A percentile compares a stretch with the other conserved stretches of the same genome.
Evolutionary conservation across 2,797 vertebrate species (phyloP).

Genomic region (Ceyx erithaca): DNA sequence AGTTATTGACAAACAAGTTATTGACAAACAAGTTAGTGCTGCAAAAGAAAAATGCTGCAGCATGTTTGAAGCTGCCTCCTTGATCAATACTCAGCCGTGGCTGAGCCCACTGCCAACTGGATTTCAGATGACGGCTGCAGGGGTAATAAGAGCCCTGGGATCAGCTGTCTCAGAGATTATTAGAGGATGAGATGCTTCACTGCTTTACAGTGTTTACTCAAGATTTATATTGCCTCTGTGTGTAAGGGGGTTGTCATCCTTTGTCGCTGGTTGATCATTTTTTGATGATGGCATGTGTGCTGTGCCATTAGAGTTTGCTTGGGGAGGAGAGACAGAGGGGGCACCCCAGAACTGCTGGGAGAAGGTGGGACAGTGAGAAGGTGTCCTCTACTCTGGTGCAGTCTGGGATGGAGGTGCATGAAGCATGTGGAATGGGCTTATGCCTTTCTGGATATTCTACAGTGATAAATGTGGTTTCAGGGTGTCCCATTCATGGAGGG

Average conservation of each 20-base stretch:
- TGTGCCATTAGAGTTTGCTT: not conserved
- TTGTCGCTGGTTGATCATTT: not conserved
- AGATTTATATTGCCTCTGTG: slow-evolving; percentile 59
- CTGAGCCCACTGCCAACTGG: slow-evolving; percentile 29
- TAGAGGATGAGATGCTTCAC: slow-evolving; percentile 63
- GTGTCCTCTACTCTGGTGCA: not conserved
- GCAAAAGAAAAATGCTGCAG: slow-evolving; percentile 3
- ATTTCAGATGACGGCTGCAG: slow-evolving; percentile 24
- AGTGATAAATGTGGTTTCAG: not conserved
- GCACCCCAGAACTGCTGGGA: not conserved
- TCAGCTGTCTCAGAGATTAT: slow-evolving; percentile 64
- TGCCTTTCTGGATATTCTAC: not conserved
- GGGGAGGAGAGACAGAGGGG: not conserved
- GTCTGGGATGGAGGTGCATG: fast-evolving
- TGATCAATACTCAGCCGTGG: slow-evolving; percentile 61
- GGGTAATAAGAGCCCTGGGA: slow-evolving; percentile 72
- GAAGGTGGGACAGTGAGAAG: not conserved
- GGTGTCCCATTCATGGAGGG: not conserved
- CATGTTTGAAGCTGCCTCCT: slow-evolving; percentile 25
- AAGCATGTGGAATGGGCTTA: fast-evolving
- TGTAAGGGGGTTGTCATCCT: not conserved
- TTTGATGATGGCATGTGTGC: fast-evolving
- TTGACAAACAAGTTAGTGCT: slow-evolving; percentile 69
- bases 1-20: slow-evolving; percentile 65
- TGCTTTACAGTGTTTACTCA: slow-evolving; percentile 67